A percentile compares a stretch with the other conserved stretches of the same genome.
Evolutionary conservation across 2,113 vertebrate species (phyloP).

Genomic region (Centrocercus urophasianus): DNA sequence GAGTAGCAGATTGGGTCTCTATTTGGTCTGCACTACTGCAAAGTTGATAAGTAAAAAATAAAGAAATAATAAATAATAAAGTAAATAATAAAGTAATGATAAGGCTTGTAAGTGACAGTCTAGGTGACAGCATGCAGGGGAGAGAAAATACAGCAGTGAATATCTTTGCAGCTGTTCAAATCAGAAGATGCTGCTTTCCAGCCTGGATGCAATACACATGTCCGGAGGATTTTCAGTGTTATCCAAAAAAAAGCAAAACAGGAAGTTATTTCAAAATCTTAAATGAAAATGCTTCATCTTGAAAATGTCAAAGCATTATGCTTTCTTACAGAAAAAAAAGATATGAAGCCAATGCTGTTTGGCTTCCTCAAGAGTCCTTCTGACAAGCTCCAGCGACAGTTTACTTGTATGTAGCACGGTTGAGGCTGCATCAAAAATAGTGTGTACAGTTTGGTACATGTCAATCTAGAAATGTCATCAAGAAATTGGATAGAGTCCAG

Average conservation of each 20-base stretch:
- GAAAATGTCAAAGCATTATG: not conserved
- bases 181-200: not conserved
- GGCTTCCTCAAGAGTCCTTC: conserved; percentile 1
- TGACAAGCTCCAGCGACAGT: not conserved
- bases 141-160: not conserved
- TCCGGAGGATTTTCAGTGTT: not conserved
- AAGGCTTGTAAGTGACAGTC: not conserved
- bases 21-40: not conserved
- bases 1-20: not conserved
- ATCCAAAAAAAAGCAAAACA: not conserved
- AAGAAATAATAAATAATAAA: not conserved
- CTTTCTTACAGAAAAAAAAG: not conserved
- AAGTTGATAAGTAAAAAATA: not conserved
- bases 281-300: not conserved
- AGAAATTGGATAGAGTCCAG: conserved; percentile 56
- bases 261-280: not conserved
- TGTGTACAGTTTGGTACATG: conserved; percentile 34
- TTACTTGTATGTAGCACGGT: not conserved
- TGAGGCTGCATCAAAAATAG: conserved; percentile 30
- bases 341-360: not conserved
- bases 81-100: not conserved
- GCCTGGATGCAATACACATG: not conserved
- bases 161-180: not conserved
- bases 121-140: not conserved
- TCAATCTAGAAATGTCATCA: conserved; percentile 33